Percentiles rank a stretch among this genome's conserved stretches.
phyloP scores from a whole-genome alignment of 2,888 invertebrate species.

The Dysmachus trigonus region DNA sequence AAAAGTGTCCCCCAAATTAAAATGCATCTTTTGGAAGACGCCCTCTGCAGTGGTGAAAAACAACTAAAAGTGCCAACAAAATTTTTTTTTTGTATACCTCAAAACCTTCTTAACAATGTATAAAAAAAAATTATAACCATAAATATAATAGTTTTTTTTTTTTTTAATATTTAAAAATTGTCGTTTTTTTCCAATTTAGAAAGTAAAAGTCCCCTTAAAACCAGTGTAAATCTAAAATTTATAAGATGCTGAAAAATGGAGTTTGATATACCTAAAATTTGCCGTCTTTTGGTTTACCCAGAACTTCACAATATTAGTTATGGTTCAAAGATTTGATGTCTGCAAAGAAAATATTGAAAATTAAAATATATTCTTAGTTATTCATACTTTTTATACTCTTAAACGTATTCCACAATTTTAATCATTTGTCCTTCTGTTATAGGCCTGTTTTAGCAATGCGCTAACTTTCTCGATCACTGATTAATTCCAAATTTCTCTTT shows the following conservation, averaged over 20 bases:
- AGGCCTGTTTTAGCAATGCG: slow-evolving; percentile 48
- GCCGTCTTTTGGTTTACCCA: background rate
- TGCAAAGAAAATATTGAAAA: background rate
- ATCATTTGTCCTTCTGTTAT: slow-evolving; percentile 37
- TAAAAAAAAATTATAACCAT: too few species aligned
- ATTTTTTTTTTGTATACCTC: too few species aligned
- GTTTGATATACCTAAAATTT: background rate
- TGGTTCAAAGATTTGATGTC: background rate
- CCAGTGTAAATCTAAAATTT: too few species aligned
- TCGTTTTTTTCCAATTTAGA: too few species aligned
- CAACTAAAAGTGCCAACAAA: too few species aligned
- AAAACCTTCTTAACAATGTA: too few species aligned
- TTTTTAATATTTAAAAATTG: too few species aligned
- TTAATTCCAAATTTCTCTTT: slow-evolving; percentile 52
- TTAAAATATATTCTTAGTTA: background rate
- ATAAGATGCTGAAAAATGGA: background rate
- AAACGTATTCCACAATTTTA: slow-evolving; percentile 46
- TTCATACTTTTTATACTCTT: slow-evolving; percentile 47
- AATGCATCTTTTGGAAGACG: too few species aligned
- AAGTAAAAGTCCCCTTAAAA: too few species aligned
- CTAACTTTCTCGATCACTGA: slow-evolving; percentile 49
- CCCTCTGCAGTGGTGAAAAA: too few species aligned
- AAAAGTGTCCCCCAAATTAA: too few species aligned
- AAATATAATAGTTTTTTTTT: too few species aligned
- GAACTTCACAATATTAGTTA: background rate